These are phyloP conservation scores for Hypselothyrea guttata DNA, from an alignment of 2,888 invertebrate species.

Conservation along the genomic window DNA sequence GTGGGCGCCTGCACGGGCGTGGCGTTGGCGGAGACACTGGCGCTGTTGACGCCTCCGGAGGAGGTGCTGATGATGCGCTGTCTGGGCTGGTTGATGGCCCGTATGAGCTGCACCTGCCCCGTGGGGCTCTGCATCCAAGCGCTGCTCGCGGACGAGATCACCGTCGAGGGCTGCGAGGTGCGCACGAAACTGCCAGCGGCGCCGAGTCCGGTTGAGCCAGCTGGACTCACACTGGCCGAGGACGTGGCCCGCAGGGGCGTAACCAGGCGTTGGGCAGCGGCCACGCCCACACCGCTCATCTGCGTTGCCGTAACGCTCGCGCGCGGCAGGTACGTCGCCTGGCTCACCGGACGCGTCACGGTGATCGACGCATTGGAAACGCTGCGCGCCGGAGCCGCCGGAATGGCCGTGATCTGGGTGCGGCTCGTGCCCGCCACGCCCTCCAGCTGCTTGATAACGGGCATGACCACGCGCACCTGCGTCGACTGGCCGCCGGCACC, in stretches of 20 bases:
- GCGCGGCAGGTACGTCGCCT: slow-evolving; percentile 80
- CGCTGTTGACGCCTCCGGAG: slow-evolving; percentile 58
- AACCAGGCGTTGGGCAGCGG: slow-evolving; percentile 76
- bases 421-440: slow-evolving; percentile 74
- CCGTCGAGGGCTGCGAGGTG: slow-evolving; percentile 80
- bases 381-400: slow-evolving; percentile 76
- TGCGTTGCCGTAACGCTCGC: slow-evolving; percentile 80
- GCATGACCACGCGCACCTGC: slow-evolving; percentile 81
- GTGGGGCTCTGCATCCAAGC: slow-evolving; percentile 81
- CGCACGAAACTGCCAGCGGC: slow-evolving; percentile 79
- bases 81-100: slow-evolving; percentile 80
- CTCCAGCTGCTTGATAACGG: slow-evolving; percentile 84
- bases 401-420: slow-evolving; percentile 82
- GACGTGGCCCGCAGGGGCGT: slow-evolving; percentile 80
- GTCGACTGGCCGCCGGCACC: slow-evolving; percentile 80
- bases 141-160: slow-evolving; percentile 80
- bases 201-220: slow-evolving; percentile 66
- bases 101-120: slow-evolving; percentile 81
- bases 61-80: slow-evolving; percentile 81
- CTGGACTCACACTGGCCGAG: slow-evolving; percentile 64
- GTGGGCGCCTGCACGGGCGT: slow-evolving; percentile 57
- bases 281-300: slow-evolving; percentile 72
- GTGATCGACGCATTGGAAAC: slow-evolving; percentile 82
- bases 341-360: slow-evolving; percentile 80
- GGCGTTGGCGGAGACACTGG: slow-evolving; percentile 62